Evolutionary conservation across 37 sponge, comb jelly and placozoan genomes (phyloP).

Genomic region (Mnemiopsis leidyi): DNA sequence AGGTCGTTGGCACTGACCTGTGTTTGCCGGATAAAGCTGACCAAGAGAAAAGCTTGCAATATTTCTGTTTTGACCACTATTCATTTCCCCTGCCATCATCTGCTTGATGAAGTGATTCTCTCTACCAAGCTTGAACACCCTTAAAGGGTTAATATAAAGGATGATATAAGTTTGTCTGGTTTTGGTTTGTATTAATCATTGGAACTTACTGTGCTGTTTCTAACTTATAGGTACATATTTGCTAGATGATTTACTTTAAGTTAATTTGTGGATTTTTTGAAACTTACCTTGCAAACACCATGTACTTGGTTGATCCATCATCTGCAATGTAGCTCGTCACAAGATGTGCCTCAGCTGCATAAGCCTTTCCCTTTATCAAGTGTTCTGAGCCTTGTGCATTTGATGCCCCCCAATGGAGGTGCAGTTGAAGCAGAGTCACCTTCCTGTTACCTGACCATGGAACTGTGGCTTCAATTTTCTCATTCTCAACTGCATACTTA

Average conservation of each 20-base stretch:
- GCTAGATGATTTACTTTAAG: too few species aligned
- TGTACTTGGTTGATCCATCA: neutral
- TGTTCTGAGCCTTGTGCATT: neutral
- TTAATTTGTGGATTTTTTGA: too few species aligned
- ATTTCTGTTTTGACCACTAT: neutral
- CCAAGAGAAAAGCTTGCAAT: neutral
- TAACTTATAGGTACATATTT: too few species aligned
- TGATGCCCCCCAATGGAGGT: neutral
- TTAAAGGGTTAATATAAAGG: neutral
- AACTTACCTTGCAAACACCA: neutral
- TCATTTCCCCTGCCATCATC: neutral
- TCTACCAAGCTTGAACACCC: neutral
- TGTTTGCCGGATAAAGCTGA: neutral
- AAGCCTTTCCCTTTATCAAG: neutral
- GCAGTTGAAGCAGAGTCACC: neutral
- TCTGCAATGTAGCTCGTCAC: neutral
- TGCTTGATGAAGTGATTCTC: neutral
- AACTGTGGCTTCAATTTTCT: neutral
- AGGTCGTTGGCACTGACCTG: too few species aligned
- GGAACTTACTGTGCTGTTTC: too few species aligned
- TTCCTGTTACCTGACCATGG: neutral
- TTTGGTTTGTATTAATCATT: too few species aligned
- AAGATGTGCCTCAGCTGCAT: neutral
- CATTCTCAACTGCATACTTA: neutral
- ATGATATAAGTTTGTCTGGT: too few species aligned